These are phyloP conservation scores for Platorchestia sp. DNA, from an alignment of 1,140 invertebrate genomes.

Conservation along the genomic window DNA sequence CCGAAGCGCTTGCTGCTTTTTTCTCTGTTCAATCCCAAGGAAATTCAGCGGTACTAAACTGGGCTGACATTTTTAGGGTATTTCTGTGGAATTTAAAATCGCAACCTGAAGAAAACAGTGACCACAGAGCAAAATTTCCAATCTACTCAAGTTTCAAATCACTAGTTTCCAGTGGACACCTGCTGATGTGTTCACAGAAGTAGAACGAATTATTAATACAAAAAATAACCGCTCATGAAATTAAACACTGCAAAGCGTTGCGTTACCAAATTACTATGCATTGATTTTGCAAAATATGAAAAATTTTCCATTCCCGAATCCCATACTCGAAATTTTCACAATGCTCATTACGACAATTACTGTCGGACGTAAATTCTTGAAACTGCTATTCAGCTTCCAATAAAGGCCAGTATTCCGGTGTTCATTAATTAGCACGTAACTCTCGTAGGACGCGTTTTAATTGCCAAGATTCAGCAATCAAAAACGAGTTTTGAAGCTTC, in stretches of 20 bases:
- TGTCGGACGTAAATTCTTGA: neutral
- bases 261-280: neutral
- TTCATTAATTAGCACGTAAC: neutral
- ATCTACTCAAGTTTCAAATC: neutral
- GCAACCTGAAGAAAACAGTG: neutral
- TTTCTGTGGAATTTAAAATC: neutral
- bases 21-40: neutral
- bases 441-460: neutral
- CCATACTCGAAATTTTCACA: neutral
- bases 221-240: neutral
- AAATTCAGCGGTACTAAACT: neutral
- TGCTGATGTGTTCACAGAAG: neutral
- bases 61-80: neutral
- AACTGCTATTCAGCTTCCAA: neutral
- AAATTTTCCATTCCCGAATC: neutral
- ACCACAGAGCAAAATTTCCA: neutral
- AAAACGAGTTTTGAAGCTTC: neutral
- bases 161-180: neutral
- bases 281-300: neutral
- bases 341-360: neutral
- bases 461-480: neutral
- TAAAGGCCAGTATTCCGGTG: neutral
- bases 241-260: neutral
- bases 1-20: neutral
- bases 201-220: neutral